Evolutionary conservation across 2,888 invertebrate species (phyloP).

Genomic region (Stenodera caucasica): DNA sequence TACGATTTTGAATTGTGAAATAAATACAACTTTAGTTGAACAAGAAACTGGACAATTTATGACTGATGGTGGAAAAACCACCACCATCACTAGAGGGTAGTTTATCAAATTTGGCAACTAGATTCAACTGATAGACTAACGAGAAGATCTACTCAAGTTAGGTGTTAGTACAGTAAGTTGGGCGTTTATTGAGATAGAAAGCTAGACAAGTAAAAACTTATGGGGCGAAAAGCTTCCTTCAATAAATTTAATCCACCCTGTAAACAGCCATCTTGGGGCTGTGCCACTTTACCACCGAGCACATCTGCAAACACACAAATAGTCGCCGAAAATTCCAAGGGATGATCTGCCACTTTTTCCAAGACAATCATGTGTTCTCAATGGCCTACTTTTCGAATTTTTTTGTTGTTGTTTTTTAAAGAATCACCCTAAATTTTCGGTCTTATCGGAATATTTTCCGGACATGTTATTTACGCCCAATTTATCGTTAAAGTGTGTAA

Average conservation of each 20-base stretch:
- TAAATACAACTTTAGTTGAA: not conserved
- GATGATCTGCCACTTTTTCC: too few relatives aligned
- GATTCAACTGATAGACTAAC: not conserved
- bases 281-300: not conserved
- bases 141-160: constrained; percentile 5
- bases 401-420: too few relatives aligned
- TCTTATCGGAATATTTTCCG: not conserved
- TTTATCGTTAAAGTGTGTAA: constrained; percentile 25
- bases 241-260: constrained; percentile 9
- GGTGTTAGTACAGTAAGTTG: constrained; percentile 1
- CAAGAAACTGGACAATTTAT: not conserved
- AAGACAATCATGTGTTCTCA: too few relatives aligned
- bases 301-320: not conserved
- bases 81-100: not conserved
- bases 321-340: too few relatives aligned
- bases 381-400: too few relatives aligned
- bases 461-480: constrained; percentile 17
- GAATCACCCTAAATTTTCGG: not conserved
- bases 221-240: constrained; percentile 7
- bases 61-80: not conserved
- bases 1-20: not conserved
- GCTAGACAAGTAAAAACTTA: constrained; percentile 11
- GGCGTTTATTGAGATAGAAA: constrained; percentile 12
- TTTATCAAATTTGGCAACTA: not conserved
- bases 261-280: constrained; percentile 10